Base-by-base conservation (phyloP, 2,797 vertebrate genomes). In the Coracias cyanogaster region DNA sequence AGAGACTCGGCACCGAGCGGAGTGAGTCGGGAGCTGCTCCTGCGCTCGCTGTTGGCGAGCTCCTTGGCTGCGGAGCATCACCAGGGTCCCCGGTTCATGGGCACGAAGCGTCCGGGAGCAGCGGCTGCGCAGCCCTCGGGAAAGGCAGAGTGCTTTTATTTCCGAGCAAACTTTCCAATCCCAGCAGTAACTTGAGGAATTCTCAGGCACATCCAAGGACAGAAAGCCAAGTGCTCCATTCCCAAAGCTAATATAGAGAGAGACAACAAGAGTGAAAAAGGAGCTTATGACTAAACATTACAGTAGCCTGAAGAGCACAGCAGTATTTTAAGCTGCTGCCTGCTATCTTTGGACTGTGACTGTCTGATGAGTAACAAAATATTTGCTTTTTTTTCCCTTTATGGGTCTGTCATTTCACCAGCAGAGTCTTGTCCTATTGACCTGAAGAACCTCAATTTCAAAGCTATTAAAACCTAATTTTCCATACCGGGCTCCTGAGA, bases 391-490 rank as follows among this genome's bases (percentile, higher is more conserved):
- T 64, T 90, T 86, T 41, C 90, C 54, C 89, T 96, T 97, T 96
- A 96, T 89, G 97, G 96, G 92, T 95, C 94, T 97, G 96, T 97
- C 97, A 96, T 96, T 96, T 97, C 91, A 93, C 77, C 82, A 95
- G 95, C 94, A 95, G 96, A 92, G 94, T 92, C 96, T 95, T 89
- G 95, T 97, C 92, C 96, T 93, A 86, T 95, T 98, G 97, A 98
- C 98, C 97, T 48, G 10, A 49, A 89, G 96, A 97, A 98, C 97
- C 97, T 98, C 97, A 96, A 98, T 98, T 98, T 96, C 96, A 97
- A 96, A 97, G 95, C 97, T 96, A 98, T 98, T 98, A 98, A 98
- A 97, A 97, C 93, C 94, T 97, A 93, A 98, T 98, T 97, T 98
- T 97, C 95, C 95, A 95, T 91, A 94, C 60, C 79, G 58, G 96